Conservation (phyloP, 2,888 invertebrate genomes). For the Drosophila kuntzei region DNA sequence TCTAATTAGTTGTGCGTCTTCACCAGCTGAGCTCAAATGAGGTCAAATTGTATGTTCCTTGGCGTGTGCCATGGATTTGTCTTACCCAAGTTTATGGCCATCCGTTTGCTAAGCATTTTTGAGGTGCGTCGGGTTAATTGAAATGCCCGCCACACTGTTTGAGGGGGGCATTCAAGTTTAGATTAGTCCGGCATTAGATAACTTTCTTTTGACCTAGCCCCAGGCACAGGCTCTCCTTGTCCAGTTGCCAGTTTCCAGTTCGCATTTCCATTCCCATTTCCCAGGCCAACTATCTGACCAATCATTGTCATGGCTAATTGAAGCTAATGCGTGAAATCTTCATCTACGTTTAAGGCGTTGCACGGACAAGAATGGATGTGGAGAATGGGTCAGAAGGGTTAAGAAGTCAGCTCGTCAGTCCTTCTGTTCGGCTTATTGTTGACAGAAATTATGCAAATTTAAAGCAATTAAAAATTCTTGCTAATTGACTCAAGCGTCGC, state of each 20-base stretch:
- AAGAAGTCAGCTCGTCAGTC: background rate
- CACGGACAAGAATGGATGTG: conserved; percentile 3
- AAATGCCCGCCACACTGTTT: conserved; percentile 62
- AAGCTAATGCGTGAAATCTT: conserved; percentile 69
- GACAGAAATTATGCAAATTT: conserved; percentile 80
- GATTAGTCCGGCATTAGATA: conserved; percentile 65
- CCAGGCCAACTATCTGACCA: conserved; percentile 29
- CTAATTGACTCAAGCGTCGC: conserved; percentile 74
- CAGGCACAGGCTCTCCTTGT: conserved; percentile 2
- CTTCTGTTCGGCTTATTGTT: conserved; percentile 53
- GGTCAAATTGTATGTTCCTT: conserved; percentile 69
- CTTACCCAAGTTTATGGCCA: conserved; percentile 59
- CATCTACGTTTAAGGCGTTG: conserved; percentile 8
- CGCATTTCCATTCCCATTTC: background rate
- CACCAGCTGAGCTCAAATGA: conserved; percentile 57
- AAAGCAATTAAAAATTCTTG: conserved; percentile 80
- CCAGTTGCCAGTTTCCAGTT: conserved; percentile 1
- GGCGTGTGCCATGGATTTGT: conserved; percentile 71
- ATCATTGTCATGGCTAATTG: conserved; percentile 66
- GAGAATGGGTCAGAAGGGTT: background rate
- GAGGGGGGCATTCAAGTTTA: conserved; percentile 45
- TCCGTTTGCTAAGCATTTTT: conserved; percentile 34
- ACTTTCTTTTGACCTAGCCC: conserved; percentile 36
- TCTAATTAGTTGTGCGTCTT: conserved; percentile 81
- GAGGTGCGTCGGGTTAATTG: conserved; percentile 78